Evolutionary conservation across 2,113 vertebrate species (phyloP).

Genomic region (Odocoileus virginianus): DNA sequence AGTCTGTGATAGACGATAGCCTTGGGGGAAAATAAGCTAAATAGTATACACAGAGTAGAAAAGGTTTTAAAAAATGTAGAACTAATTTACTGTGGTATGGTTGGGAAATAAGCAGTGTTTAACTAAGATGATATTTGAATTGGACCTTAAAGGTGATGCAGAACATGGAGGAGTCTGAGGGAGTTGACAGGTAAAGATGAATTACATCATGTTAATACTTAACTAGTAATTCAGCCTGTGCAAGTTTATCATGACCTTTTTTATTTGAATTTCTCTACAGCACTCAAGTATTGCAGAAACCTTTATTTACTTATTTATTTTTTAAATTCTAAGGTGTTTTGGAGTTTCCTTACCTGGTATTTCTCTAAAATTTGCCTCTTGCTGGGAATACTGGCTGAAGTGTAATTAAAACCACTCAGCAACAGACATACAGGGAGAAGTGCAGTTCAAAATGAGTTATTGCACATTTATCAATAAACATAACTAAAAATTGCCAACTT

Average conservation of each 20-base stretch:
- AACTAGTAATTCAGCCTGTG: background rate
- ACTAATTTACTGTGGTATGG: background rate
- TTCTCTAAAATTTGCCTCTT: slow-evolving; percentile 5
- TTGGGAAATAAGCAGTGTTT: background rate
- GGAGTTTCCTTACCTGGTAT: background rate
- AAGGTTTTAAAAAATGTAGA: background rate
- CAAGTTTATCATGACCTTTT: background rate
- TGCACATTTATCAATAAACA: background rate
- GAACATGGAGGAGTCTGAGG: background rate
- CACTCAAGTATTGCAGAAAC: background rate
- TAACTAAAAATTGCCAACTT: background rate
- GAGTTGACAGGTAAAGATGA: background rate
- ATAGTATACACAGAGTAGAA: background rate
- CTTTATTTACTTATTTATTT: background rate
- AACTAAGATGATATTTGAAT: background rate
- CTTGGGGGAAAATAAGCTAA: background rate
- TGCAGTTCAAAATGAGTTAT: background rate
- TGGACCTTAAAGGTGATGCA: background rate
- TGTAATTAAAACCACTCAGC: background rate
- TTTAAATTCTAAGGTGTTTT: background rate
- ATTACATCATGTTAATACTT: background rate
- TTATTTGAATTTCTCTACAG: slow-evolving; percentile 2
- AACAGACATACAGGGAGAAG: background rate
- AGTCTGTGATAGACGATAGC: background rate
- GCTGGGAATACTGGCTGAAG: background rate